Base-by-base conservation (phyloP, 2,888 invertebrate species). In the Leptinotarsa juncta region DNA sequence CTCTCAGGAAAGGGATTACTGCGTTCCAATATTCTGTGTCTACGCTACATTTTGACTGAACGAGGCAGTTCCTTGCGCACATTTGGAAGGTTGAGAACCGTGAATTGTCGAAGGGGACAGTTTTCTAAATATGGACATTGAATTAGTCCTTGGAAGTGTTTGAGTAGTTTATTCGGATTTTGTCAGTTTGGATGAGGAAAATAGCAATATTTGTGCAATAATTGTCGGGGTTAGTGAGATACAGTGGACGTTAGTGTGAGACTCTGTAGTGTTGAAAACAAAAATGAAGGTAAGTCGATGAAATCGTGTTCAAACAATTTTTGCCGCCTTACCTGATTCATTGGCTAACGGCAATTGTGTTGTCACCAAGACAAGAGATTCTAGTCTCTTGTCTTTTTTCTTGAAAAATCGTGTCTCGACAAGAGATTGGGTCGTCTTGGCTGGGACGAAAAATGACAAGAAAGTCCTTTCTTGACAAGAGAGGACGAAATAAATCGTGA, bases 51-150 rank as follows among this genome's bases (percentile, higher is more conserved):
- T 81, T 77, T 73, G 78, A 75, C 70, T 75, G 72, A 77, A 75
- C 69, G 75, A 77, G 82, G 80, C 84, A 86, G 86, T 86, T 81
- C 81, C 82, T 82, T 84, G 85, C 85, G 84, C 84, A 85, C 84
- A 79, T 75, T 65, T 70, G 60, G 42, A 20, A 20, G 20, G 60
- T 48, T 7, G 20, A 16, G 48, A 23, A 32, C 68, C 5, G 16
- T 16, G 26, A n/a, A 55, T 7, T 23, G 26, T 62, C 16, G 62
- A 62, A 32, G 23, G 26, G 26, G 16, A 62, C 32, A 62, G 15
- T 18, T 32, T 62, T 62, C 7, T 62, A 7, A 12, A n/a, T 15
- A n/a, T 62, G 62, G 16, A 16, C 26, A 62, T n/a, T 32, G n/a
- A 62, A n/a, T 62, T 20, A 32, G 4, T 57, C 20, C 20, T 1